phyloP scores from a whole-genome alignment of 2,113 vertebrate species.

The Diglossa brunneiventris region DNA sequence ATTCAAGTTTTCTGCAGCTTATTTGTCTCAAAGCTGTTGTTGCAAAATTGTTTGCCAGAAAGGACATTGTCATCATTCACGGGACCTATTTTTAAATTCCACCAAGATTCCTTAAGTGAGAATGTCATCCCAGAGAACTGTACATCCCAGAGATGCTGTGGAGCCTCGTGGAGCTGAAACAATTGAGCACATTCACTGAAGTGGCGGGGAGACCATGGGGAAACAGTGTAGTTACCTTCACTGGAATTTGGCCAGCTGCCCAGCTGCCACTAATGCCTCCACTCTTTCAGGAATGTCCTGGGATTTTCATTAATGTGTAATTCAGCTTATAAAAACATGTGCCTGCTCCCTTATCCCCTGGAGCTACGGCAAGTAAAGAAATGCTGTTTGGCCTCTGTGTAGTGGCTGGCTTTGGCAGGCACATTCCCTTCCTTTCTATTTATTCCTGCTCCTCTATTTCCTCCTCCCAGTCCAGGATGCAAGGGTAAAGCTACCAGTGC shows the following conservation, averaged over 20 bases:
- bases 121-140: not conserved
- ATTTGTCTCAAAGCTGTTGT: constrained; percentile 27
- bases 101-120: not conserved
- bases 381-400: not conserved
- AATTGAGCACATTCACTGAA: constrained; percentile 7
- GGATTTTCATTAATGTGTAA: constrained; percentile 46
- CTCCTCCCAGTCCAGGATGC: not conserved
- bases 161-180: not conserved
- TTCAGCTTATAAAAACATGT: constrained; percentile 45
- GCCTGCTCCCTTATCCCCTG: constrained; percentile 17
- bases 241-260: constrained; percentile 22
- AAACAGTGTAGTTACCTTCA: constrained; percentile 2
- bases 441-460: not conserved
- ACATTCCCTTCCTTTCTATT: not conserved
- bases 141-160: not conserved
- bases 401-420: not conserved
- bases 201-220: not conserved
- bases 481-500: not conserved
- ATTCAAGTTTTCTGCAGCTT: not conserved
- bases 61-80: not conserved
- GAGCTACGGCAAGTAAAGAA: not conserved
- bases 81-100: constrained; percentile 5
- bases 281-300: constrained; percentile 23
- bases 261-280: constrained; percentile 24
- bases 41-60: not conserved